Conservation (phyloP, 2,888 invertebrate species). For the Tenthredo amoena region DNA sequence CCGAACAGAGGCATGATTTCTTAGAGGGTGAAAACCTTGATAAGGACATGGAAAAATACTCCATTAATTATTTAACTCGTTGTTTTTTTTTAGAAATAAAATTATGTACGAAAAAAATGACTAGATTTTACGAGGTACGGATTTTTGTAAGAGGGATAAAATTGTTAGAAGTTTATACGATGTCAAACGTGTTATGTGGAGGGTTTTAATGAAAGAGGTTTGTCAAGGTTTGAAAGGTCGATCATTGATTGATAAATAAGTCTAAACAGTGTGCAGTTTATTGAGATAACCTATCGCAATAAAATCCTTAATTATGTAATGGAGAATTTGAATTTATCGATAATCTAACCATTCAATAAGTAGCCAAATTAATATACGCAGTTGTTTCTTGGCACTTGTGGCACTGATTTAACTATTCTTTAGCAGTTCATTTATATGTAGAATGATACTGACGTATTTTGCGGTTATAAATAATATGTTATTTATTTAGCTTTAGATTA, state of each 20-base stretch:
- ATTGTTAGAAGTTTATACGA: background rate
- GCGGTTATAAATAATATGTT: slow-evolving; percentile 49
- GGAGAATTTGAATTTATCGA: slow-evolving; percentile 30
- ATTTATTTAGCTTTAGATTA: slow-evolving; percentile 19
- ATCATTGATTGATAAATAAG: background rate
- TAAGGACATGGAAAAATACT: background rate
- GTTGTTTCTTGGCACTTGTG: slow-evolving; percentile 59
- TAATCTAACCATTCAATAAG: slow-evolving; percentile 62
- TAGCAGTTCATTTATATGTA: slow-evolving; percentile 60
- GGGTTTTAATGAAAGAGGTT: background rate
- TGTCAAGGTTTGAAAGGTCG: slow-evolving; percentile 23
- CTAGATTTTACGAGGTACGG: background rate
- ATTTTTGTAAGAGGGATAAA: background rate
- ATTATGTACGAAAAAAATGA: background rate
- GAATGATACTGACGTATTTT: slow-evolving; percentile 53
- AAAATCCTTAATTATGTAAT: slow-evolving; percentile 39
- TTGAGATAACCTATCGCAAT: slow-evolving; percentile 51
- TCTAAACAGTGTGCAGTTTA: background rate
- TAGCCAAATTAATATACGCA: slow-evolving; percentile 59
- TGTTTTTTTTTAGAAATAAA: background rate
- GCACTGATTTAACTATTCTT: slow-evolving; percentile 56
- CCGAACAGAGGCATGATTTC: slow-evolving; percentile 95
- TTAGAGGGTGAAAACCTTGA: slow-evolving; percentile 68
- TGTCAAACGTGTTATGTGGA: background rate
- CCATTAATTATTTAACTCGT: background rate